Evolutionary conservation across 2,888 invertebrate species (phyloP), one percentile per base, ranked within the genome.

Genomic region (Thera britannica): DNA sequence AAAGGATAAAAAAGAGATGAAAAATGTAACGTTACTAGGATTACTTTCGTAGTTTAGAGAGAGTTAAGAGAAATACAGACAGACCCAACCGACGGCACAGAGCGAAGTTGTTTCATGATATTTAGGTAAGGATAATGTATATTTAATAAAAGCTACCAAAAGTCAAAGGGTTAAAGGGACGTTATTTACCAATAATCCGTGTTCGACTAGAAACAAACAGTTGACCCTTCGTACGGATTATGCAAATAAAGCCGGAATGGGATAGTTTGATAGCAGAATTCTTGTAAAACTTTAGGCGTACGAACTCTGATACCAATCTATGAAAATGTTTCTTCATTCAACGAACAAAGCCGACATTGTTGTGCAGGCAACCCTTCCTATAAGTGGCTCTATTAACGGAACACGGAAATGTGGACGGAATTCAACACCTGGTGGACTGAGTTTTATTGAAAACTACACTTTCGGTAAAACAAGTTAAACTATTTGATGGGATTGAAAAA

Each of bases 241-340:
- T 72, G 70, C 66, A 71, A 74, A 72, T 72, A 58, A 62, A 65
- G 55, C 69, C 60, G 44, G 58, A 64, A 68, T 48, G 38, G 62
- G 56, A 68, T 66, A 66, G 67, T 72, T 68, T 60, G 64, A 69
- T 67, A 71, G 66, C 57, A 64, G 52, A 69, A 72, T 71, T 72
- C 64, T 71, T 67, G 59, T 62, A 52, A 66, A 70, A 62, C 60
- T 72, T 23, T 65, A 64, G 68, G 59, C 67, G 49, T 67, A 67
- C 58, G 55, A 62, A 68, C 56, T 54, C 63, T 63, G 71, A 62
- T 70, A 68, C 64, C 65, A 68, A 70, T 68, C 67, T 72, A 70
- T 69, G 67, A 67, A 71, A 69, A 51, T 67, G 59, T 68, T 51
- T 62, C 67, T 67, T 67, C 52, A 60, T 65, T 62, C 56, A 64